Conservation (phyloP, 2,113 vertebrate species). For the Melierax canorus region DNA sequence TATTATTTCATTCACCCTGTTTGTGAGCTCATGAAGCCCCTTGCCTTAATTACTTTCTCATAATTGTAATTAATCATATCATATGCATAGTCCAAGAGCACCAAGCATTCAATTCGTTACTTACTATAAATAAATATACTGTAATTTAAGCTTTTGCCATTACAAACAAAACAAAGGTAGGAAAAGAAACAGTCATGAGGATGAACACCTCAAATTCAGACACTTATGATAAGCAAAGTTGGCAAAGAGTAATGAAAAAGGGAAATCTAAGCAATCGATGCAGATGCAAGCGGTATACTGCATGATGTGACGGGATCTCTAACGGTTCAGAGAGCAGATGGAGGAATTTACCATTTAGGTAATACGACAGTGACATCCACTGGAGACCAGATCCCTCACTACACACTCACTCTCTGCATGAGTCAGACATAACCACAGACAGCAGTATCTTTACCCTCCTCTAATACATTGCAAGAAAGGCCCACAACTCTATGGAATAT, state of each 20-base stretch:
- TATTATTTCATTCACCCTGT: background rate
- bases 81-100: background rate
- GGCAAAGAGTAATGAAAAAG: too few species aligned
- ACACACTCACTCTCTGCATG: too few species aligned
- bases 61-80: background rate
- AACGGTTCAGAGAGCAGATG: fast-evolving
- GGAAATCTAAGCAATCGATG: fast-evolving
- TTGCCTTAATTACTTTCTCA: background rate
- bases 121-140: background rate
- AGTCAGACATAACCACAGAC: fast-evolving
- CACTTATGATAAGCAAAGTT: background rate
- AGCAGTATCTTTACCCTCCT: fast-evolving
- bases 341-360: fast-evolving
- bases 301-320: fast-evolving
- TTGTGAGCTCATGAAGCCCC: background rate
- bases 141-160: background rate
- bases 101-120: background rate
- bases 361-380: constrained; percentile 55
- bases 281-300: fast-evolving
- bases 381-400: background rate
- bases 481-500: fast-evolving
- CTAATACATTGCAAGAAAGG: fast-evolving
- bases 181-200: background rate
- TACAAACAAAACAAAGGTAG: background rate
- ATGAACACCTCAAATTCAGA: background rate